Evolutionary conservation across 1,140 invertebrate species (phyloP).

Genomic region (Rhynchophorus ferrugineus): DNA sequence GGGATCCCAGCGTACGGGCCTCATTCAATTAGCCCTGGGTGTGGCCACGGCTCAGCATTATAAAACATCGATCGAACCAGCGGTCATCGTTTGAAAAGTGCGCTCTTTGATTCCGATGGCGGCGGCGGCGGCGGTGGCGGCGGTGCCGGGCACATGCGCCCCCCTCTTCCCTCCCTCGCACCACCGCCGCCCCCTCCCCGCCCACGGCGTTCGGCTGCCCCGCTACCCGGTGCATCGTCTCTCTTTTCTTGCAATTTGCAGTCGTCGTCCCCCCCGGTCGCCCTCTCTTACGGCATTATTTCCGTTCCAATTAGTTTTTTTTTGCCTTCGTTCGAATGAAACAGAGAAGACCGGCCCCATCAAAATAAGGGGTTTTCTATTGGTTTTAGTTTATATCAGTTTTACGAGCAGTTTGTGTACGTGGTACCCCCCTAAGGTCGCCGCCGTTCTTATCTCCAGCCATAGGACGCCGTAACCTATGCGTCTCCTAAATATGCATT

Average conservation of each 20-base stretch:
- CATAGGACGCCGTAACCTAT: no score
- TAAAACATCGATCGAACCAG: slow-evolving; percentile 44
- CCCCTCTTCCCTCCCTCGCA: slow-evolving; percentile 8
- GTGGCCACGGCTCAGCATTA: slow-evolving; percentile 40
- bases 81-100: slow-evolving; percentile 43
- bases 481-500: no score
- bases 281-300: no score
- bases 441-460: no score
- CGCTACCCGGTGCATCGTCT: background rate
- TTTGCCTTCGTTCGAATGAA: no score
- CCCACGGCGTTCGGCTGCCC: background rate
- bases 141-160: slow-evolving; percentile 35
- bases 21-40: slow-evolving; percentile 41
- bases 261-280: no score
- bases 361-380: no score
- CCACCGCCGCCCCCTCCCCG: background rate
- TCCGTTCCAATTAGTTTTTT: background rate
- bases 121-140: slow-evolving; percentile 37
- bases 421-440: no score
- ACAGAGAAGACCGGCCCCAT: no score
- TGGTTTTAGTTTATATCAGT: no score
- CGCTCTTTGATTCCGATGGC: slow-evolving; percentile 43
- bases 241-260: background rate
- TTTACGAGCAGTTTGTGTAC: no score
- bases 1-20: background rate